Conservation (phyloP, 2,113 vertebrate genomes). For the Sylvietta virens region DNA sequence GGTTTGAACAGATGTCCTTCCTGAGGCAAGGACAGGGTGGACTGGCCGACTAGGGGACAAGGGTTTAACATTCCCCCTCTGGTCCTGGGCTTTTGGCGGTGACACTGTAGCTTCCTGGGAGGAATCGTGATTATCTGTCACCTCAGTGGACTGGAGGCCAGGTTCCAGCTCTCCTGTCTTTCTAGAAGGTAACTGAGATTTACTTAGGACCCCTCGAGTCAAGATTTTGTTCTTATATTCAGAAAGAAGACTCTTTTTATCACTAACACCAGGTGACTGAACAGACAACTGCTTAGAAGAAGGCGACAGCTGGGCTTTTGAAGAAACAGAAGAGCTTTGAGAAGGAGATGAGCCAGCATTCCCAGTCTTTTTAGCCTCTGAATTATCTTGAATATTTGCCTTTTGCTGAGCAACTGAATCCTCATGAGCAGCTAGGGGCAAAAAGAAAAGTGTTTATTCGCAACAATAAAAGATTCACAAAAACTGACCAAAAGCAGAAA, state of each 20-base stretch:
- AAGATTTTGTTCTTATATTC: slow-evolving; percentile 68
- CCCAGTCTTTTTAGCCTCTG: slow-evolving; percentile 36
- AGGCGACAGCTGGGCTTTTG: not conserved
- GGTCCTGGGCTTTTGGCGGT: slow-evolving; percentile 46
- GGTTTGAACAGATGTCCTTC: slow-evolving; percentile 69
- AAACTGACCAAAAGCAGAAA: not conserved
- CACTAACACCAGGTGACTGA: not conserved
- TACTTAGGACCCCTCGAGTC: slow-evolving; percentile 16
- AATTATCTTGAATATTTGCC: slow-evolving; percentile 53
- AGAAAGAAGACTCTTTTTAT: slow-evolving; percentile 49
- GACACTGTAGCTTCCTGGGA: not conserved
- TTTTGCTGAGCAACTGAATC: slow-evolving; percentile 54
- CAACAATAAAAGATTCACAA: not conserved
- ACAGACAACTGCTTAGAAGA: slow-evolving; percentile 41
- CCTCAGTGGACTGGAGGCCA: slow-evolving; percentile 59
- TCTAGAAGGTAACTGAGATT: slow-evolving; percentile 43
- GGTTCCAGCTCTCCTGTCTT: slow-evolving; percentile 5
- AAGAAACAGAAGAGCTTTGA: slow-evolving; percentile 33
- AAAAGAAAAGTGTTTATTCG: not conserved
- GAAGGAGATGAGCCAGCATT: slow-evolving; percentile 27
- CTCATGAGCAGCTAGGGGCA: slow-evolving; percentile 67
- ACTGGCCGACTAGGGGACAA: slow-evolving; percentile 73
- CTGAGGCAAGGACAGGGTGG: slow-evolving; percentile 73
- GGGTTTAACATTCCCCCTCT: slow-evolving; percentile 59
- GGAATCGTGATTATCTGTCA: not conserved